These are phyloP conservation scores for Eulithis testata DNA, from an alignment of 2,888 invertebrate species.

Conservation along the genomic window DNA sequence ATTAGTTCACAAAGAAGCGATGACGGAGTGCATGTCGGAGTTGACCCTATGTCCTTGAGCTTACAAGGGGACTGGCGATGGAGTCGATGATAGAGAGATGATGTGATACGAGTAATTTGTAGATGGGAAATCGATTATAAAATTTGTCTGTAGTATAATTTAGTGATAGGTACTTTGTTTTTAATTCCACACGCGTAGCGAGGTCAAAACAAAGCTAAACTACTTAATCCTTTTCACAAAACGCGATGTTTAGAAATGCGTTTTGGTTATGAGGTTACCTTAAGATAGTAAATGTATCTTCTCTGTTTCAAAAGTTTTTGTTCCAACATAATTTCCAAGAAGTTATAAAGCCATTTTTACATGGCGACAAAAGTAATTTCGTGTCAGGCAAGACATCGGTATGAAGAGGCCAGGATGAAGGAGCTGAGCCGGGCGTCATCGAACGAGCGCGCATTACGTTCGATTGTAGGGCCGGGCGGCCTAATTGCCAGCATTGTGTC, in stretches of 20 bases:
- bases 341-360: not conserved
- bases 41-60: conserved; percentile 56
- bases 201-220: too few relatives aligned
- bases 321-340: not conserved
- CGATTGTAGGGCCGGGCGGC: conserved; percentile 81
- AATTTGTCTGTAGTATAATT: too few relatives aligned
- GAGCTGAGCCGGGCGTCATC: conserved; percentile 57
- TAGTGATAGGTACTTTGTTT: too few relatives aligned
- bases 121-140: too few relatives aligned
- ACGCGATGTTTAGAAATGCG: too few relatives aligned
- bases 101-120: conserved; percentile 11
- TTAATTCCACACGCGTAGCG: too few relatives aligned
- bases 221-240: too few relatives aligned
- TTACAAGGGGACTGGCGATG: conserved; percentile 44
- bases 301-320: too few relatives aligned
- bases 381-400: conserved; percentile 16
- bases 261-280: too few relatives aligned
- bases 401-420: conserved; percentile 44
- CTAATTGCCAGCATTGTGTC: conserved; percentile 85
- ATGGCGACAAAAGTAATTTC: conserved; percentile 5
- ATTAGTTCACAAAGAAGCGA: conserved; percentile 65
- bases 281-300: too few relatives aligned
- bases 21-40: conserved; percentile 58
- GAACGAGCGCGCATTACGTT: conserved; percentile 80
- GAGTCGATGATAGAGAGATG: conserved; percentile 26